Base-by-base conservation (phyloP, 2,797 vertebrate genomes). In the Premnoplex brunnescens region DNA sequence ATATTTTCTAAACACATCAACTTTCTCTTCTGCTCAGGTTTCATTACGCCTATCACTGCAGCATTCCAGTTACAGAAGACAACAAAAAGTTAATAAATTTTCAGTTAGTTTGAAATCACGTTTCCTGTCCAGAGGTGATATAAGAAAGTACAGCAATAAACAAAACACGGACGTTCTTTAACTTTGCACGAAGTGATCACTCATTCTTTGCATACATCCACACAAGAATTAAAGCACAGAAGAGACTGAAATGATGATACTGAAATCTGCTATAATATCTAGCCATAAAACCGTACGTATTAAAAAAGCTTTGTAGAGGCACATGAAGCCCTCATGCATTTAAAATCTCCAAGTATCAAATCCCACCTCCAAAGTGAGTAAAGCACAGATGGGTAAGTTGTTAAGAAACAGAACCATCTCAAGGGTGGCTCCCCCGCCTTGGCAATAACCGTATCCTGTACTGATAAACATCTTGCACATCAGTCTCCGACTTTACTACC, bases 401-500 rank as follows among this genome's bases (percentile, higher is more conserved):
- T 73, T 88, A 92, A 81, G 77, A 49, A 95, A 84, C 63, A 95
- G 88, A 93, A 91, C 88, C 72, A 78, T 86, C 69, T 34, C 71
- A 60, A 93, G 63, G 82, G 77, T 87, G 81, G 85, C 56, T 93
- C 79, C 73, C 26, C 62, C 0, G 27, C 88, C 75, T 39, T 59
- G 66, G 77, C 43, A 89, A 90, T 76, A 89, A 68, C 80, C 85
- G 48, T 60, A 92, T 92, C 93, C 89, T 92, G 80, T 58, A 84
- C 95, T 95, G 97, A 97, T 95, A 96, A 93, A 95, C 84, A 91
- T 96, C 92, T 96, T 97, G 85, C 79, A 95, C 94, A 96, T 97
- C 95, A 95, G 91, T 89, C 94, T 77, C 78, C 4, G 9, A 91
- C 83, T 93, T 95, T 96, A 96, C 90, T 95, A 96, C 95, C 95